phyloP scores from a whole-genome alignment of 2,888 invertebrate species.

The Sepioteuthis lessoniana region DNA sequence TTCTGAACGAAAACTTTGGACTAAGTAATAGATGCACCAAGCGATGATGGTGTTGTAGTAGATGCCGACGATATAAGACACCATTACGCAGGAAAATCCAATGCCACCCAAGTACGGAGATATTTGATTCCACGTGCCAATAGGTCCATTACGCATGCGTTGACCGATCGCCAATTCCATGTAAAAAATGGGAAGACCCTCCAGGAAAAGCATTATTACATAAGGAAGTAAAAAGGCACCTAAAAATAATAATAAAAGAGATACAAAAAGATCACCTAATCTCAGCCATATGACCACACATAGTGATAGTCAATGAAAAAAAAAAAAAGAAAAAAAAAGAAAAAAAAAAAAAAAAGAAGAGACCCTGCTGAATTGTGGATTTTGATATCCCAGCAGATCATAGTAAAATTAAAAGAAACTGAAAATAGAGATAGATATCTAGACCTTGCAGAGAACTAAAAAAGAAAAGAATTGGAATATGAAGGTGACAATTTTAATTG shows the following conservation, averaged over 20 bases:
- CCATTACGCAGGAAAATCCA: constrained; percentile 91
- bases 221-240: constrained; percentile 96
- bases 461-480: no score
- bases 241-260: constrained; percentile 77
- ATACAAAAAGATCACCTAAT: no score
- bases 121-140: constrained; percentile 95
- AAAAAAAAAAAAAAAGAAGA: no score
- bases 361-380: no score
- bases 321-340: no score
- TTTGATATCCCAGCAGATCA: no score
- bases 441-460: no score
- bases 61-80: constrained; percentile 91
- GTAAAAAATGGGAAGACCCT: constrained; percentile 92
- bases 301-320: no score
- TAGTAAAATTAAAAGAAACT: no score
- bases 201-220: constrained; percentile 87
- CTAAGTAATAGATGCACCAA: constrained; percentile 94
- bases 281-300: no score
- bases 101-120: constrained; percentile 94
- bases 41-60: constrained; percentile 98
- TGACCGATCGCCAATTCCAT: constrained; percentile 96
- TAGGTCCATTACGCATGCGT: constrained; percentile 89
- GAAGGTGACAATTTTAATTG: no score
- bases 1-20: constrained; percentile 89
- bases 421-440: no score